Percentiles rank a stretch among this genome's conserved stretches.
Evolutionary conservation across 2,888 invertebrate species (phyloP).

Genomic region (Pseudococcus longispinus): DNA sequence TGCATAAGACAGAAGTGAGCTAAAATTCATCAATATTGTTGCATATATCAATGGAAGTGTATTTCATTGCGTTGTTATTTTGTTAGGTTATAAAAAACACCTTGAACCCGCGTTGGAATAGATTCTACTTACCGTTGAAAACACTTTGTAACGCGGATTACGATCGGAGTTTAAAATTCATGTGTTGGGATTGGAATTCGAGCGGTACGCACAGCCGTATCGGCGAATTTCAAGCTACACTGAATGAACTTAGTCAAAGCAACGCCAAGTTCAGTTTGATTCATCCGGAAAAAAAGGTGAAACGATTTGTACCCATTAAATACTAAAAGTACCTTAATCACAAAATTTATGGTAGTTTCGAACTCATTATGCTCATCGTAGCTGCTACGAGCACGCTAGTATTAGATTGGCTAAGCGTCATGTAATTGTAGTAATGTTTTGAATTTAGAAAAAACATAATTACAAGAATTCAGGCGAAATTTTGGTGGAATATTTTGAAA

Average conservation of each 20-base stretch:
- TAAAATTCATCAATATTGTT: not conserved
- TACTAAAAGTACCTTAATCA: not conserved
- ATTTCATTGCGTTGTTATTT: not conserved
- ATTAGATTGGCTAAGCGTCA: conserved; percentile 9
- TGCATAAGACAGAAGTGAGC: conserved; percentile 67
- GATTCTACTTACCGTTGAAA: conserved; percentile 64
- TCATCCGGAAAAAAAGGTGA: conserved; percentile 62
- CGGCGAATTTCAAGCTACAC: conserved; percentile 64
- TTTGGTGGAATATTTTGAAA: conserved; percentile 59
- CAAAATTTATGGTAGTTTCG: conserved; percentile 60
- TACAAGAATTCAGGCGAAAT: conserved; percentile 61
- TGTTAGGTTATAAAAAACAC: conserved; percentile 63
- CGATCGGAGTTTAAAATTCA: conserved; percentile 65
- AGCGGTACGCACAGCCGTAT: conserved; percentile 65
- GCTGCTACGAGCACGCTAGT: conserved; percentile 35
- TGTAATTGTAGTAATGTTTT: conserved; percentile 13
- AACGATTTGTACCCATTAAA: not conserved
- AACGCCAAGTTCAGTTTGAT: conserved; percentile 62
- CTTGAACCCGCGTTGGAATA: conserved; percentile 66
- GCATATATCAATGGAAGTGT: not conserved
- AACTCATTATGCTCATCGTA: conserved; percentile 60
- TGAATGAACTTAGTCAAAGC: conserved; percentile 62
- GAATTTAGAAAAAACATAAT: conserved; percentile 58
- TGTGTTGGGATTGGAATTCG: conserved; percentile 66
- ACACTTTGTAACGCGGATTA: conserved; percentile 66